phyloP scores from a whole-genome alignment of 2,113 vertebrate species.

The Mirza zaza region DNA sequence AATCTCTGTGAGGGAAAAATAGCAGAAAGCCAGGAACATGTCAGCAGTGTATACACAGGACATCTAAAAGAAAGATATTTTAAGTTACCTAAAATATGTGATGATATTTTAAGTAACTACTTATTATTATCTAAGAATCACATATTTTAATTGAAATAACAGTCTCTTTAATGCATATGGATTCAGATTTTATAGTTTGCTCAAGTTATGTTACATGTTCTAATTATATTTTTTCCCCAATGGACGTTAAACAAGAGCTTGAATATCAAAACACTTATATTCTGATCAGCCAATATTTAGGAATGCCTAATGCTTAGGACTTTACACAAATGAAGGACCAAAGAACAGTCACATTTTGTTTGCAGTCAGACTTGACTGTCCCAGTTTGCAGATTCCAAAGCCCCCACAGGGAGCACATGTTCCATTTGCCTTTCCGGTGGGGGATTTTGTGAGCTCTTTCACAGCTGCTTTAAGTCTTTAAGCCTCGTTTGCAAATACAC shows the following conservation, averaged over 20 bases:
- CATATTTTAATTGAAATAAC: background rate
- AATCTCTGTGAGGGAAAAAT: background rate
- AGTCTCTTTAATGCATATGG: background rate
- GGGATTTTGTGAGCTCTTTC: background rate
- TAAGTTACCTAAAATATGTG: background rate
- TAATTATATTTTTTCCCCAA: accelerated
- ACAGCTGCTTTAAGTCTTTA: background rate
- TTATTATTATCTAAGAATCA: background rate
- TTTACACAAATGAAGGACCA: accelerated
- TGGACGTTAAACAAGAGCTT: accelerated
- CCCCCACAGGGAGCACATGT: background rate
- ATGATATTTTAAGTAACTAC: background rate
- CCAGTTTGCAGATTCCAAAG: background rate
- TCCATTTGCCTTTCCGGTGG: background rate
- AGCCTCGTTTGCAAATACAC: background rate
- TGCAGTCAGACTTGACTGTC: background rate
- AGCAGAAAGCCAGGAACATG: background rate
- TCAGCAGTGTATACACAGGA: background rate
- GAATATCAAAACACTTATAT: accelerated
- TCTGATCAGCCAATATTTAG: accelerated
- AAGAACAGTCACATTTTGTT: background rate
- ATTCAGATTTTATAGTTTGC: background rate
- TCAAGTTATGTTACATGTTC: background rate
- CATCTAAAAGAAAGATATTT: background rate
- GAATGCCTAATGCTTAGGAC: background rate